phyloP scores from a whole-genome alignment of 2,797 vertebrate genomes.

The Denticeps clupeoides region DNA sequence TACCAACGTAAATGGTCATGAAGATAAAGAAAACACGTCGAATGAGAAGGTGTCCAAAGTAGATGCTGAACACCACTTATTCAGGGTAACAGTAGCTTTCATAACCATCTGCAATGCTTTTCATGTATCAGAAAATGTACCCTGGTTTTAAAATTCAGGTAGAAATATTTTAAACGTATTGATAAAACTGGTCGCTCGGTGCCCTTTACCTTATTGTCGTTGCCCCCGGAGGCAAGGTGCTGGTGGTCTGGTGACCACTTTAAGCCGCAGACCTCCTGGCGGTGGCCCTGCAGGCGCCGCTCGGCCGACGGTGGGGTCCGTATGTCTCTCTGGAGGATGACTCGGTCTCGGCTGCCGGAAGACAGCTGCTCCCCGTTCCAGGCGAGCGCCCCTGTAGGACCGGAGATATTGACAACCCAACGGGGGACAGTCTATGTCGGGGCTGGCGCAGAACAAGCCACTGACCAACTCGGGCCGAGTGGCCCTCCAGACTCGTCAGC shows the following conservation, averaged over 20 bases:
- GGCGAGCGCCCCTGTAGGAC: conserved; percentile 58
- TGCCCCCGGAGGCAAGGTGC: conserved; percentile 71
- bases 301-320: conserved; percentile 58
- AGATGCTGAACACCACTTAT: no score
- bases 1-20: no score
- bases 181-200: background rate
- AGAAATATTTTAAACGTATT: no score
- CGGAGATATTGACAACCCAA: background rate
- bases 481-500: conserved; percentile 66
- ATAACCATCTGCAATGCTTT: no score
- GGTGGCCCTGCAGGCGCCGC: conserved; percentile 67
- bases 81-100: no score
- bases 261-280: conserved; percentile 71
- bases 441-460: conserved; percentile 20
- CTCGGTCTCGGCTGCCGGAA: conserved; percentile 67
- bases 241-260: conserved; percentile 77
- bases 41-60: no score
- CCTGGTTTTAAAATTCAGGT: no score
- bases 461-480: conserved; percentile 70
- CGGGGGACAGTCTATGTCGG: background rate
- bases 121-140: no score
- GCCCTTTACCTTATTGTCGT: conserved; percentile 66
- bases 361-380: conserved; percentile 76
- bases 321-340: conserved; percentile 68
- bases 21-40: no score